These are phyloP conservation scores for Seladonia tumulorum DNA, from an alignment of 2,888 invertebrate genomes.

Conservation along the genomic window DNA sequence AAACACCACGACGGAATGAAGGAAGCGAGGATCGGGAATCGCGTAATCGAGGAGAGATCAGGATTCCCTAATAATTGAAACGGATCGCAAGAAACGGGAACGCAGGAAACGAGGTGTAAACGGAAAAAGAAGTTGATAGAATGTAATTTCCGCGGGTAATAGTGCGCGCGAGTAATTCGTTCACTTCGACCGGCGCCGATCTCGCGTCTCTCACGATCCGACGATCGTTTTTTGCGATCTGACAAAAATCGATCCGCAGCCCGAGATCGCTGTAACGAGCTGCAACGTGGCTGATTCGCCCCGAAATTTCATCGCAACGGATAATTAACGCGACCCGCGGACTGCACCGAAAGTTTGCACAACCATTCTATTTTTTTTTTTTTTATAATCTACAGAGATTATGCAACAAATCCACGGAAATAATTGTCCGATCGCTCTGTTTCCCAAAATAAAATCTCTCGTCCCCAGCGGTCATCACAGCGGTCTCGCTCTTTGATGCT, in stretches of 20 bases:
- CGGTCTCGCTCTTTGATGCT: too few relatives aligned
- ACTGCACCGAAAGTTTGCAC: too few relatives aligned
- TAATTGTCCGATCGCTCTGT: too few relatives aligned
- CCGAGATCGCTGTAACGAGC: constrained; percentile 21
- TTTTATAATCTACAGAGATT: too few relatives aligned
- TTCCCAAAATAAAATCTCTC: too few relatives aligned
- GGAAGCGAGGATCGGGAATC: background rate
- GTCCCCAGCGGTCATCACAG: too few relatives aligned
- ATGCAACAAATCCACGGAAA: too few relatives aligned
- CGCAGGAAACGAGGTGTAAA: constrained; percentile 54
- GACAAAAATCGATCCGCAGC: constrained; percentile 38
- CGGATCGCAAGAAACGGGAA: constrained; percentile 35
- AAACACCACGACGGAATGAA: constrained; percentile 11
- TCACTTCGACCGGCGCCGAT: constrained; percentile 18
- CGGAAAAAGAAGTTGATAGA: constrained; percentile 56
- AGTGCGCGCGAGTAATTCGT: constrained; percentile 45
- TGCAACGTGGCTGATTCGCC: background rate
- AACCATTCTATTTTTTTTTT: too few relatives aligned
- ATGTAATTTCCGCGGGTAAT: constrained; percentile 70
- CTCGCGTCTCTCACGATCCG: background rate
- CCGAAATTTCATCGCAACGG: background rate
- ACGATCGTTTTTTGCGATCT: constrained; percentile 23
- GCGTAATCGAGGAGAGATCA: background rate
- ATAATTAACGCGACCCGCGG: background rate
- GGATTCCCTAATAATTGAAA: constrained; percentile 42